Base-by-base conservation (phyloP, 2,888 invertebrate species). In the Eupithecia subumbrata region DNA sequence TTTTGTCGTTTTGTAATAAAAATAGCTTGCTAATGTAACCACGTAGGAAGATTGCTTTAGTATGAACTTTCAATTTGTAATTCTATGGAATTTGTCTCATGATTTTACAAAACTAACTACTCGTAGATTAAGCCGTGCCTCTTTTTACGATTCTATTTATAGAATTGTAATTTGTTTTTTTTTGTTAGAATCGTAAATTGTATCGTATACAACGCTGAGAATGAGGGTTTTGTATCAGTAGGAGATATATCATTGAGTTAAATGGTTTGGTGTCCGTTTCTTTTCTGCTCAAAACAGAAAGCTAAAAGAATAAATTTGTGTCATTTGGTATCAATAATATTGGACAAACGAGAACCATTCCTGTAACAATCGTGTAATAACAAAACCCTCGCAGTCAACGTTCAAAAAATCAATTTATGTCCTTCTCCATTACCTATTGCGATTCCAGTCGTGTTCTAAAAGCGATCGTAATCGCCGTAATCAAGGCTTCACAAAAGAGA, bases 401-500 rank as follows among this genome's bases (percentile, higher is more conserved):
- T 71, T 70, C 69, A 74, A 63, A 70, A 72, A 79, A 72, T 75
- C 76, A 76, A 78, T 76, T 22, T 14, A 25, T 56, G 66, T 74
- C 74, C 56, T 40, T 68, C 66, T 74, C 76, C 72, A 76, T 78
- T 77, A 77, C 75, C 52, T 74, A 71, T 77, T 73, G 67, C 76
- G 56, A 77, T 78, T 74, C 73, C 71, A 66, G 56, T 72, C 77
- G 76, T 79, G 73, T 79, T 79, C 73, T 73, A 75, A 77, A 79
- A 77, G 73, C 78, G 81, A 83, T 83, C 77, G 76, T 82, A 83
- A 86, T 84, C 83, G 82, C 76, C 75, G 80, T 83, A 83, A 87
- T 87, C 83, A 83, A 82, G 79, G 79, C 63, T 76, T 77, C 80
- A 85, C 82, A 86, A 85, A 85, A 80, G 83, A 76, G 80, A 72